Evolutionary conservation across 1,140 invertebrate genomes (phyloP).

Genomic region (Drosophila watanabei): DNA sequence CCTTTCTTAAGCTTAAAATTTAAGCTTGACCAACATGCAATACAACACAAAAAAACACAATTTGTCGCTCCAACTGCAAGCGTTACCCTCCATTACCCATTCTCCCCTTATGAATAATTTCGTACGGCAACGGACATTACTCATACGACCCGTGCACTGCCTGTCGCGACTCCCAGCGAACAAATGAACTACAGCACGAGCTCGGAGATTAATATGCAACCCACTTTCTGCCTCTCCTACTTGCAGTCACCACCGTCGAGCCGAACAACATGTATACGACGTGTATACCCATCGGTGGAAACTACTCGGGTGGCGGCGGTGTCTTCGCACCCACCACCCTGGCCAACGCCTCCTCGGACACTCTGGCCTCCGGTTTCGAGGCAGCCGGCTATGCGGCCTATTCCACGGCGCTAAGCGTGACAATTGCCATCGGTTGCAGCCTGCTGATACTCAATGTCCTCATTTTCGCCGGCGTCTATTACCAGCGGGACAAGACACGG

Average conservation of each 20-base stretch:
- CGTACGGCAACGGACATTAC: slow-evolving; percentile 31
- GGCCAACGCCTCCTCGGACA: slow-evolving; percentile 89
- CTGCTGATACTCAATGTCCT: slow-evolving; percentile 95
- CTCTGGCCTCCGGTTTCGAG: slow-evolving; percentile 90
- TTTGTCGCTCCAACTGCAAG: neutral
- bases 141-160: slow-evolving; percentile 33
- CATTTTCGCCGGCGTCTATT: slow-evolving; percentile 97
- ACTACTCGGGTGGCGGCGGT: slow-evolving; percentile 82
- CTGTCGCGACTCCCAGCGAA: slow-evolving; percentile 12
- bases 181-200: slow-evolving; percentile 28
- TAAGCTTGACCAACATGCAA: neutral
- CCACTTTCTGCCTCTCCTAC: slow-evolving; percentile 19
- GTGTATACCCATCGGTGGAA: slow-evolving; percentile 86
- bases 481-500: slow-evolving; percentile 94
- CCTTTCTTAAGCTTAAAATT: slow-evolving; percentile 2
- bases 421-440: slow-evolving; percentile 96
- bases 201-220: slow-evolving; percentile 54
- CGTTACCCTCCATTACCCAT: slow-evolving; percentile 1
- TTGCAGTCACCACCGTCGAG: slow-evolving; percentile 87
- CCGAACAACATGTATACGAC: slow-evolving; percentile 87
- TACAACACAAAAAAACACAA: neutral
- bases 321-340: slow-evolving; percentile 86
- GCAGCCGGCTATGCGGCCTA: slow-evolving; percentile 95
- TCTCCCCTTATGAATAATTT: slow-evolving; percentile 44
- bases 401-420: slow-evolving; percentile 95